These are phyloP conservation scores for Heterochromis multidens DNA, from an alignment of 2,113 vertebrate species.

Conservation along the genomic window DNA sequence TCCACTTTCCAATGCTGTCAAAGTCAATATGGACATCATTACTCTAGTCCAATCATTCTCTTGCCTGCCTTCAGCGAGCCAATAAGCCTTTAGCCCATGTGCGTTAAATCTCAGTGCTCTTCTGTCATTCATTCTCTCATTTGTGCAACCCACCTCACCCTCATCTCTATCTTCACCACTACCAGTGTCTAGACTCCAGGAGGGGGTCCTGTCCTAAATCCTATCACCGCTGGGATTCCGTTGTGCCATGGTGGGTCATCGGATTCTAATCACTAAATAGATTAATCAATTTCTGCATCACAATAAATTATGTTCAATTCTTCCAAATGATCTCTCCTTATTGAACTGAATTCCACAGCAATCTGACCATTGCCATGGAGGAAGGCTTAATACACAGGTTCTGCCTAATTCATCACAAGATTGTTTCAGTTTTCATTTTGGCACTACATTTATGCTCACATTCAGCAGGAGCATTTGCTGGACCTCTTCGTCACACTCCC, in stretches of 20 bases:
- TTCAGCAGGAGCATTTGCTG: neutral
- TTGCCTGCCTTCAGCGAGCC: neutral
- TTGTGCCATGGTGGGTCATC: neutral
- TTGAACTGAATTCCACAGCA: neutral
- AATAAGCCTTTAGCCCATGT: neutral
- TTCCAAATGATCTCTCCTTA: neutral
- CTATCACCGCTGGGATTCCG: neutral
- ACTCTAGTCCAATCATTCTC: too few relatives aligned
- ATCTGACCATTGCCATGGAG: accelerated
- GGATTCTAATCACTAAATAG: neutral
- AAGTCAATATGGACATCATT: neutral
- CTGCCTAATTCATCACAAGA: neutral
- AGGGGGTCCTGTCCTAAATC: neutral
- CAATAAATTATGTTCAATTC: neutral
- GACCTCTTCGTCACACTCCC: neutral
- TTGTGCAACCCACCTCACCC: neutral
- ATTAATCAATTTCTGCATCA: neutral
- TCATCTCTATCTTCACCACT: neutral
- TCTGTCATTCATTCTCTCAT: neutral
- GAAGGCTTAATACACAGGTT: neutral
- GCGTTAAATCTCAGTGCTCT: neutral
- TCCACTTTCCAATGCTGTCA: neutral
- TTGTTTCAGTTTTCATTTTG: neutral
- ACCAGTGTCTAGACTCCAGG: too few relatives aligned
- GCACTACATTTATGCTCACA: neutral